Base-by-base conservation (phyloP, 2,888 invertebrate genomes). In the Atrina japonica region DNA sequence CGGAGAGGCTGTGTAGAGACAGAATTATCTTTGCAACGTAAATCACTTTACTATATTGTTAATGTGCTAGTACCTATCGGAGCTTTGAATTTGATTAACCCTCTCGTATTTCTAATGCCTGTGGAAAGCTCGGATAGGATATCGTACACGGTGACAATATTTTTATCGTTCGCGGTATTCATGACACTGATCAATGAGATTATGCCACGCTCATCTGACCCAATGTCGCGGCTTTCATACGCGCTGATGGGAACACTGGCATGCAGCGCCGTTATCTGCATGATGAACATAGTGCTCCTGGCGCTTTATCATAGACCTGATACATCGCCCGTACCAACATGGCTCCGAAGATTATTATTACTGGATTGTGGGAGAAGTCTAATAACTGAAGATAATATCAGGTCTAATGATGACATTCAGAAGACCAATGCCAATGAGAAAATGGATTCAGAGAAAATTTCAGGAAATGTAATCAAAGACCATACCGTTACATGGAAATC, bases 131-230 rank as follows among this genome's bases (percentile, higher is more conserved):
- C 41, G 3, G 58, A 59, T 3, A 59, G 58, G 41, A 23, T 59
- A 23, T 59, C 58, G 1, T 59, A 40, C 25, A 25, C 58, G 2
- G 58, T 59, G 1, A 59, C 58, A 7, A 59, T 59, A 23, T 41
- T 41, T 59, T 25, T 59, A n/a, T 59, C 58, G 3, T 41, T 59
- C 25, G 41, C 41, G 40, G 58, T 59, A 41, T 59, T 25, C 18
- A 43, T 59, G 43, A 41, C 58, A 9, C 23, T 59, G 14, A 43
- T 40, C 23, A 40, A 43, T 9, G 58, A 59, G 23, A 25, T 59
- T 23, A 18, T 59, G n/a, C 58, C 58, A 7, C 40, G 41, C 1
- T 40, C 43, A 23, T 59, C 58, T 9, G 58, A 59, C 16, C 58
- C 58, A 3, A 59, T 59, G 45, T 40, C 58, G 9, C 41, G 58